Percentiles rank a stretch among this genome's conserved stretches.
phyloP scores from a whole-genome alignment of 2,888 invertebrate genomes.

The Cosmopolites sordidus region DNA sequence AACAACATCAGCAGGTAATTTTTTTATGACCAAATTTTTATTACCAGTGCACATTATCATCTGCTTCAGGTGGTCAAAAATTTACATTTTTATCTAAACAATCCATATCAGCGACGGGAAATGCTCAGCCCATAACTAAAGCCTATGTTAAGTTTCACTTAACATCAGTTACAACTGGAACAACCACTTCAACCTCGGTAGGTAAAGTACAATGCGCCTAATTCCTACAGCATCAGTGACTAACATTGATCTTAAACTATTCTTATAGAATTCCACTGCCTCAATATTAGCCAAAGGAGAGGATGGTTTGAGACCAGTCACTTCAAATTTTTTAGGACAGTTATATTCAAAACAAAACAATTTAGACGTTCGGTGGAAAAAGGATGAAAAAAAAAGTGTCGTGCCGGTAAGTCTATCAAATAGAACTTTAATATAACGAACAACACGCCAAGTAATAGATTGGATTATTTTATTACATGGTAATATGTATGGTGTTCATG shows the following conservation, averaged over 20 bases:
- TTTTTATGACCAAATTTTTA: too few relatives aligned
- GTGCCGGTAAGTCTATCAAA: conserved; percentile 21
- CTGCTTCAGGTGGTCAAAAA: conserved; percentile 53
- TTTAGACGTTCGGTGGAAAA: conserved; percentile 45
- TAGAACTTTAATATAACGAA: too few relatives aligned
- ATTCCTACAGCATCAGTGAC: neutral
- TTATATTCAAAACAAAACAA: conserved; percentile 43
- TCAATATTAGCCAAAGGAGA: conserved; percentile 11
- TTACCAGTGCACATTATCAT: neutral
- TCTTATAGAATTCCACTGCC: conserved; percentile 30
- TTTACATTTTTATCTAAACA: conserved; percentile 56
- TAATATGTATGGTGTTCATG: too few relatives aligned
- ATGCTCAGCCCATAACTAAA: conserved; percentile 41
- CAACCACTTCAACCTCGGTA: conserved; percentile 37
- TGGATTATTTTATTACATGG: too few relatives aligned
- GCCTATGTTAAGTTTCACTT: conserved; percentile 47
- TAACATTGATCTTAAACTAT: neutral
- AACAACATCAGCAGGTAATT: conserved; percentile 40
- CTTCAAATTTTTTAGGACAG: conserved; percentile 43
- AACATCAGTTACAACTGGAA: conserved; percentile 40
- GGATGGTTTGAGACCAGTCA: conserved; percentile 20
- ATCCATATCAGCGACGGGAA: conserved; percentile 46
- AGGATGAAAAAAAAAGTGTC: conserved; percentile 26
- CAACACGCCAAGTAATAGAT: too few relatives aligned
- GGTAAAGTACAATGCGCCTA: conserved; percentile 19